Evolutionary conservation across 1,140 invertebrate species (phyloP).

Genomic region (Drosophila erecta): DNA sequence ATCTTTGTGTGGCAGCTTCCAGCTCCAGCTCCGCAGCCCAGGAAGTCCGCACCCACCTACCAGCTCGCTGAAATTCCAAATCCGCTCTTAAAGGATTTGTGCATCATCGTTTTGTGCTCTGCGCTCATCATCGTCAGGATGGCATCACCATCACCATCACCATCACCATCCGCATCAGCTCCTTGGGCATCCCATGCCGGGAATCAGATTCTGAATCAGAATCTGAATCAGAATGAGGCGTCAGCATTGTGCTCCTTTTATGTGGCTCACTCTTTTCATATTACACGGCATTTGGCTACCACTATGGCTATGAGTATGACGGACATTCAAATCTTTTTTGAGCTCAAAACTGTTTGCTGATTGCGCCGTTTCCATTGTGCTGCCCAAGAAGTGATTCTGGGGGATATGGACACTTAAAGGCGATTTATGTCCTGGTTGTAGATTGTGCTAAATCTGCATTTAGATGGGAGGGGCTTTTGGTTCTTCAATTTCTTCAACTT

Average conservation of each 20-base stretch:
- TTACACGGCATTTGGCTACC: slow-evolving; percentile 51
- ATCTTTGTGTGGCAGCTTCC: slow-evolving; percentile 25
- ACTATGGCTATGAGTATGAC: slow-evolving; percentile 36
- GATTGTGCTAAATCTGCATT: background rate
- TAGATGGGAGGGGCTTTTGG: background rate
- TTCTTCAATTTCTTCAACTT: background rate
- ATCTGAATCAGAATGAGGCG: slow-evolving; percentile 28
- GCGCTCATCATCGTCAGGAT: slow-evolving; percentile 51
- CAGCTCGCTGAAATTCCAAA: slow-evolving; percentile 55
- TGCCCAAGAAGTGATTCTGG: slow-evolving; percentile 27
- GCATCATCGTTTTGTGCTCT: slow-evolving; percentile 63
- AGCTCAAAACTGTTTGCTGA: slow-evolving; percentile 56
- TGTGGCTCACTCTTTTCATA: slow-evolving; percentile 58
- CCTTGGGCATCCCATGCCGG: slow-evolving; percentile 12
- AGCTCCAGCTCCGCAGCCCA: too few species aligned
- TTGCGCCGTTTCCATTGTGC: slow-evolving; percentile 37
- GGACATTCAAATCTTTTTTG: slow-evolving; percentile 62
- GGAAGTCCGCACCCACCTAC: background rate
- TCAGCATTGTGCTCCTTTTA: slow-evolving; percentile 60
- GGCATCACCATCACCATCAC: background rate
- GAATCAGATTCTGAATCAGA: background rate
- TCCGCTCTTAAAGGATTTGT: slow-evolving; percentile 71
- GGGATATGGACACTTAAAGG: slow-evolving; percentile 25
- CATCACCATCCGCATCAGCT: too few species aligned
- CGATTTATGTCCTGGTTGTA: slow-evolving; percentile 1